Conservation (phyloP, 1,140 invertebrate species). For the Campodea augens region DNA sequence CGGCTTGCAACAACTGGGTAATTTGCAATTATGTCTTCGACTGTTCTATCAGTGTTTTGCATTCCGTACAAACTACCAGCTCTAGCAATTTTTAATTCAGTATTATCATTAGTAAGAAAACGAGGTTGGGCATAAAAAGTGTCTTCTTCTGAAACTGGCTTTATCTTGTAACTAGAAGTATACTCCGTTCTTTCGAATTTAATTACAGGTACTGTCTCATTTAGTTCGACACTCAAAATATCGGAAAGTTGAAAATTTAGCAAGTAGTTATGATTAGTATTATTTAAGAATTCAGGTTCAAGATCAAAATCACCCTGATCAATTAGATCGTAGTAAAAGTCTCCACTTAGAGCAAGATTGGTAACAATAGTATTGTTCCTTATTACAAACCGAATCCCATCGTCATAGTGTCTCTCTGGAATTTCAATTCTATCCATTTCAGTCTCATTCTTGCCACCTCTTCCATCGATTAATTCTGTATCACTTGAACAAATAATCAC, state of each 20-base stretch:
- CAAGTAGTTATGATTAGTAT: background rate
- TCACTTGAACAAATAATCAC: background rate
- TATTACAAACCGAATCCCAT: background rate
- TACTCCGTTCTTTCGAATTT: background rate
- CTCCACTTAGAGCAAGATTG: background rate
- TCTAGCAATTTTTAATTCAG: background rate
- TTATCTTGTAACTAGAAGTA: background rate
- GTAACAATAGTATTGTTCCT: background rate
- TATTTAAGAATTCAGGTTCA: no score
- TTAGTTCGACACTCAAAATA: background rate
- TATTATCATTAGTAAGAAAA: background rate
- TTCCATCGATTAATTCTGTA: background rate
- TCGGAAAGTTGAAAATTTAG: background rate
- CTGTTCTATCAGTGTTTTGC: background rate
- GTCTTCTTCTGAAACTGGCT: background rate
- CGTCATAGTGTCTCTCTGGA: background rate
- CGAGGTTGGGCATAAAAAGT: background rate
- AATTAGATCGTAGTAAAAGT: background rate
- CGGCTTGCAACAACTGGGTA: background rate
- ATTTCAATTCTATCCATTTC: background rate
- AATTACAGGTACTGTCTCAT: background rate
- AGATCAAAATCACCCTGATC: no score
- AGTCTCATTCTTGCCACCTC: background rate
- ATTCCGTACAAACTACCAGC: background rate
- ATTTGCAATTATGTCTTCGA: background rate